Conservation (phyloP, 2,888 invertebrate species). For the Lasioglossum marginatum region DNA sequence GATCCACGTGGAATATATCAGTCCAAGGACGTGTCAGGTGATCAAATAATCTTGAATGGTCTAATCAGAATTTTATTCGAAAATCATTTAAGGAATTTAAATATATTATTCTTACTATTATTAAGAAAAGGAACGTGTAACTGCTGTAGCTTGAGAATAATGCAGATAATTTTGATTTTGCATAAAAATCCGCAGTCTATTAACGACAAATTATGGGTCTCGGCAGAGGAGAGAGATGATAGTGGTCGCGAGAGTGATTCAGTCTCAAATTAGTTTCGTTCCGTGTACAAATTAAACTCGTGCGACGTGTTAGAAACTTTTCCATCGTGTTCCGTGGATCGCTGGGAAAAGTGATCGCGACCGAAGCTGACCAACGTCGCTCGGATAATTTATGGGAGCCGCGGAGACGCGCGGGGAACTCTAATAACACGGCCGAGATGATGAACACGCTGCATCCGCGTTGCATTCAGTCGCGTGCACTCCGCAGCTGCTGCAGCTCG, state of each 20-base stretch:
- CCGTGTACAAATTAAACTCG: background rate
- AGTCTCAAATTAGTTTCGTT: background rate
- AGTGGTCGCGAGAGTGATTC: background rate
- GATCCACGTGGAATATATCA: constrained; percentile 41
- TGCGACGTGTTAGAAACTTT: background rate
- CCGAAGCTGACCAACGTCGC: constrained; percentile 25
- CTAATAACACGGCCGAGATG: constrained; percentile 41
- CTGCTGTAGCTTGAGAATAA: background rate
- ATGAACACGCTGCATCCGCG: constrained; percentile 34
- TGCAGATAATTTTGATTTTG: background rate
- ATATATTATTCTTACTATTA: background rate
- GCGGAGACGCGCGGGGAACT: constrained; percentile 32
- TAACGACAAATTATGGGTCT: background rate
- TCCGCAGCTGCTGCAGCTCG: constrained; percentile 10
- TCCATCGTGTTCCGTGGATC: constrained; percentile 5
- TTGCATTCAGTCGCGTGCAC: constrained; percentile 14
- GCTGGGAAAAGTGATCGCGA: constrained; percentile 33
- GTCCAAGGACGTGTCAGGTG: constrained; percentile 39
- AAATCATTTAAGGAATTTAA: background rate
- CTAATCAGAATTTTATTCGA: constrained; percentile 19
- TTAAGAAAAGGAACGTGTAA: background rate
- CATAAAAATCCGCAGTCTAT: background rate
- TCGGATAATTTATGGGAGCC: constrained; percentile 31
- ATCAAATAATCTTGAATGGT: background rate
- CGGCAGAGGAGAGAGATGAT: background rate